phyloP scores from a whole-genome alignment of 2,113 vertebrate species.

The Mesoclemmys tuberculata region DNA sequence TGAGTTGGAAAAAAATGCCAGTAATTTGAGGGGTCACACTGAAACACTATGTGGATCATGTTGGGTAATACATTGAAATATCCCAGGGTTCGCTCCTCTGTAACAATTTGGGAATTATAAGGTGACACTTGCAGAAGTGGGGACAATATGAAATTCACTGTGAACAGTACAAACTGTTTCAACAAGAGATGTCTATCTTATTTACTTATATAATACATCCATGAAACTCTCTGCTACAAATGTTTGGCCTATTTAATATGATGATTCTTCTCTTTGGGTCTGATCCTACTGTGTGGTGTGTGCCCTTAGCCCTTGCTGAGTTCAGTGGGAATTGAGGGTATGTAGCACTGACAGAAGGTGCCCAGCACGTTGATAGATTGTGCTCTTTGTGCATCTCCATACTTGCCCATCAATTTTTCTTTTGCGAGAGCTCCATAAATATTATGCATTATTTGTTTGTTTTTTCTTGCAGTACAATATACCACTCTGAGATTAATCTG shows the following conservation, averaged over 20 bases:
- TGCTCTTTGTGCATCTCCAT: background rate
- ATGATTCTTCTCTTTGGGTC: background rate
- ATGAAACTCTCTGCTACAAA: fast-evolving
- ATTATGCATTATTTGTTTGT: background rate
- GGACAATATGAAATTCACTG: background rate
- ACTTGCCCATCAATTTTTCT: background rate
- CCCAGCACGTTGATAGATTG: background rate
- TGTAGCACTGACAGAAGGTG: background rate
- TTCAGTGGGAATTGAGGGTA: background rate
- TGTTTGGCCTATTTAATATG: background rate
- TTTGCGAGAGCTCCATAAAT: background rate
- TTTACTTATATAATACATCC: background rate
- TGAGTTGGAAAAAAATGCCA: background rate
- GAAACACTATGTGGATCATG: fast-evolving
- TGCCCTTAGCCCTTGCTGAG: background rate
- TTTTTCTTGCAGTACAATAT: background rate
- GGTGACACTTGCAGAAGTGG: background rate
- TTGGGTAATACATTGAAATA: background rate
- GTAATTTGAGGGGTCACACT: background rate
- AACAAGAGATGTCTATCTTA: background rate
- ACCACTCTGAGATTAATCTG: background rate
- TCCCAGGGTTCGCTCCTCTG: background rate
- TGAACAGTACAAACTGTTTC: background rate
- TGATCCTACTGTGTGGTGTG: background rate
- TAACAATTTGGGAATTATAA: background rate